Evolutionary conservation across 2,113 vertebrate species (phyloP).

Genomic region (Theristicus caerulescens): DNA sequence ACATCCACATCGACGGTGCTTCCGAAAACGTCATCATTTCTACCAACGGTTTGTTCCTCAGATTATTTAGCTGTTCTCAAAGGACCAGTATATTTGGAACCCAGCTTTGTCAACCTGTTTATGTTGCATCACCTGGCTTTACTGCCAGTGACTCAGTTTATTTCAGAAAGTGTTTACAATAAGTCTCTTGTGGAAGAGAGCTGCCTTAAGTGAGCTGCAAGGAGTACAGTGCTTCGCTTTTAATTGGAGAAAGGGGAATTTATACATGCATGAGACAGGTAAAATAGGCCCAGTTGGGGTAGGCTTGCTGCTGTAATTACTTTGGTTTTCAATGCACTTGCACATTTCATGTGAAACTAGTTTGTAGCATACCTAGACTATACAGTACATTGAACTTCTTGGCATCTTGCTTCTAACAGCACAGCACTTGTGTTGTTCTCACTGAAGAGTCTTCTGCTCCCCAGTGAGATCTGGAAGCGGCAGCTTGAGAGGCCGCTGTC

Average conservation of each 20-base stretch:
- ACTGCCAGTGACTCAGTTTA: not conserved
- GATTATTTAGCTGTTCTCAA: not conserved
- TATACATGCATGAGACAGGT: not conserved
- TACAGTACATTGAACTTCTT: rapidly evolving
- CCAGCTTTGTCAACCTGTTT: not conserved
- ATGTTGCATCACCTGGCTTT: not conserved
- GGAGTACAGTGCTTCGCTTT: not conserved
- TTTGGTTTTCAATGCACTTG: not conserved
- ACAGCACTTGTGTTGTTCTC: not conserved
- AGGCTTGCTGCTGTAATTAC: not conserved
- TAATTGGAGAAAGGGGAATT: not conserved
- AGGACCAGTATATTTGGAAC: not conserved
- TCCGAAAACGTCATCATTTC: not conserved
- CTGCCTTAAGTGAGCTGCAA: not conserved
- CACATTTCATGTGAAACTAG: not conserved
- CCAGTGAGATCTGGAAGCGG: not conserved
- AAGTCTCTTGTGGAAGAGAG: not conserved
- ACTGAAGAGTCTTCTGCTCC: not conserved
- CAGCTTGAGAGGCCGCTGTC: not conserved
- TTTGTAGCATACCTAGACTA: not conserved
- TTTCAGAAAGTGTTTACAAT: rapidly evolving
- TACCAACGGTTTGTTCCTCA: rapidly evolving
- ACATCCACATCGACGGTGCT: rapidly evolving
- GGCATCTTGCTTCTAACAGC: not conserved
- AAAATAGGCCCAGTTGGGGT: not conserved